A percentile compares a stretch with the other conserved stretches of the same genome.
phyloP scores from a whole-genome alignment of 2,797 vertebrate genomes.

The Diceros bicornis region DNA sequence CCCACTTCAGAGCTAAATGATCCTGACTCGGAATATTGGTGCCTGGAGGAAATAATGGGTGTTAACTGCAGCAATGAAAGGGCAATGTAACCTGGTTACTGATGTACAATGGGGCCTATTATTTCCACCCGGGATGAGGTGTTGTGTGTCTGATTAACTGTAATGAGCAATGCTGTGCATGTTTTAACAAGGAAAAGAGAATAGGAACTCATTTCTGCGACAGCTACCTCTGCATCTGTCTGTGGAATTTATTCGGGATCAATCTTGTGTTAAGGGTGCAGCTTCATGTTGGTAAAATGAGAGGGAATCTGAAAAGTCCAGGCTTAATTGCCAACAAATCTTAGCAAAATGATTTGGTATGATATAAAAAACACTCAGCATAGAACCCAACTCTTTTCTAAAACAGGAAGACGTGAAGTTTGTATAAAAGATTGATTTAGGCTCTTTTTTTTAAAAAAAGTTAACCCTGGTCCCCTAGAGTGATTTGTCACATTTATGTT shows the following conservation, averaged over 20 bases:
- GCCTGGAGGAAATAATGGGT: slow-evolving; percentile 7
- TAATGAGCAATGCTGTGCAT: background rate
- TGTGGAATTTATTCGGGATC: background rate
- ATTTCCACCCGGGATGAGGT: background rate
- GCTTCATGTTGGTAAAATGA: background rate
- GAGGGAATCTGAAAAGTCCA: background rate
- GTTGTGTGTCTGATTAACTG: background rate
- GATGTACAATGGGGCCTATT: background rate
- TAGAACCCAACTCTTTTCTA: background rate
- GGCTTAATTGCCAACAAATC: background rate
- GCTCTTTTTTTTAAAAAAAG: background rate
- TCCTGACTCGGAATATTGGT: background rate
- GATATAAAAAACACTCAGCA: background rate
- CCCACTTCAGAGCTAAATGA: slow-evolving; percentile 3
- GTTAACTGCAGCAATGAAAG: background rate
- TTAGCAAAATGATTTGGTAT: background rate
- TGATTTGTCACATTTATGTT: background rate
- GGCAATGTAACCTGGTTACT: background rate
- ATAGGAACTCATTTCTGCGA: background rate
- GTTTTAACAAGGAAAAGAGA: slow-evolving; percentile 1
- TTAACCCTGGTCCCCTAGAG: no score
- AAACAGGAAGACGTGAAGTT: background rate
- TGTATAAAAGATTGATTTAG: background rate
- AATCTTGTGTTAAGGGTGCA: background rate
- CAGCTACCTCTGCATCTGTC: background rate